Base-by-base conservation (phyloP, 1,140 invertebrate genomes). In the Theocolax elegans region DNA sequence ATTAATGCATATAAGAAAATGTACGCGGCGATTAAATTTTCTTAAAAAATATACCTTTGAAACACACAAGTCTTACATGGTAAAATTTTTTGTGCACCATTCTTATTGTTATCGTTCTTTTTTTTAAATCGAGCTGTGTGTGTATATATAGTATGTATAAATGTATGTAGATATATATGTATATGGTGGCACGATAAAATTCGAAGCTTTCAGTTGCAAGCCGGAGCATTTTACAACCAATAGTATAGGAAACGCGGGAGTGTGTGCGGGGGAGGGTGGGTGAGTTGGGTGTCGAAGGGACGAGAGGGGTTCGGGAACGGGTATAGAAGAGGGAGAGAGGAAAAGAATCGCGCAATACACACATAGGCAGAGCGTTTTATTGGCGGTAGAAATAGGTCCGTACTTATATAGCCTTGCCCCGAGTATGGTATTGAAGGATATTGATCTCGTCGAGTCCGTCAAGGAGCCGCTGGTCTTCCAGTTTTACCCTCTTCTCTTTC, bases 401-500 rank as follows among this genome's bases (percentile, higher is more conserved):
- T n/a, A n/a, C 31, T 35, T 84, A 81, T 82, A 84, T 80, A 84
- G 81, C 77, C 77, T 79, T 76, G 62, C 15, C n/a, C 76, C 74
- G 79, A 84, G 82, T 85, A 83, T 84, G 82, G 81, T 85, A 83
- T 86, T 79, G 83, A 81, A 83, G 80, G 80, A 85, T 85, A 86
- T 86, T 85, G 83, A 85, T 85, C 82, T 81, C 80, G 64, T 35
- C 80, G 81, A 79, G 83, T 84, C 83, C 82, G 81, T 84, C 83
- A 84, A 84, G 83, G 80, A 84, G 79, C 76, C 80, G 81, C 79
- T 81, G 80, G 81, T 82, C 83, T 82, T 81, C 78, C 78, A 76
- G 72, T 69, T 71, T 74, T 73, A 74, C 72, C 67, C 60, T 60
- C 65, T 67, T 67, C 66, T 64, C 62, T 58, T 48, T 63, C 56